Base-by-base conservation (phyloP, 1,140 invertebrate genomes). In the Drosophila punjabiensis region DNA sequence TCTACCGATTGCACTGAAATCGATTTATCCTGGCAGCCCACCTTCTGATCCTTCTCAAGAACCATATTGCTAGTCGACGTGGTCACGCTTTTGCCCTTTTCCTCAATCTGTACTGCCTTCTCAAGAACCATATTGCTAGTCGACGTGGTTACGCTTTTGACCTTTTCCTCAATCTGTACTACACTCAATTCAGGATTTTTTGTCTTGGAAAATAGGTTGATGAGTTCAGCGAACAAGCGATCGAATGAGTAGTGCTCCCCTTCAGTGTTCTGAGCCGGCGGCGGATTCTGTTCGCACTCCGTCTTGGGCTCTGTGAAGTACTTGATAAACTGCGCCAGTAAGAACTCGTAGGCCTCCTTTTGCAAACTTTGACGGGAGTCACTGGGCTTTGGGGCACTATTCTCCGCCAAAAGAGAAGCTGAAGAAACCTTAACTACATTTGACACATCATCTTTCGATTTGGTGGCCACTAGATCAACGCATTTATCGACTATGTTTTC, bases 301-400 rank as follows among this genome's bases (percentile, higher is more conserved):
- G 14, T 11, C 47, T 30, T 43, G 14, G 32, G 5, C 4, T 73
- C 52, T 0, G 32, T 9, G 3, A 62, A 74, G 7, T 45, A 39
- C 16, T 43, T 28, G 0, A 43, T 5, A n/a, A 74, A 52, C 28
- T 74, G 68, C 2, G 43, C 37, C 8, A 74, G 35, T 5, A 74
- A 5, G 3, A 56, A 61, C 30, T 74, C 45, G 24, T 43, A 74
- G 10, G 39, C 28, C 13, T 61, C 43, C 8, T 74, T 74, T 14
- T 41, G 20, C n/a, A 11, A n/a, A 16, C 18, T 13, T 41, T 52
- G 41, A 11, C 4, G 3, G 3, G 53, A 50, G n/a, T 30, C 4
- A 4, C 28, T 24, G 9, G 14, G 33, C 3, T 11, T 35, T 18
- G 16, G 24, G 7, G 1, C 1, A n/a, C 35, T 35, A 2, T 30